Evolutionary conservation across 2,113 vertebrate genomes (phyloP).

Genomic region (Zapornia atra): DNA sequence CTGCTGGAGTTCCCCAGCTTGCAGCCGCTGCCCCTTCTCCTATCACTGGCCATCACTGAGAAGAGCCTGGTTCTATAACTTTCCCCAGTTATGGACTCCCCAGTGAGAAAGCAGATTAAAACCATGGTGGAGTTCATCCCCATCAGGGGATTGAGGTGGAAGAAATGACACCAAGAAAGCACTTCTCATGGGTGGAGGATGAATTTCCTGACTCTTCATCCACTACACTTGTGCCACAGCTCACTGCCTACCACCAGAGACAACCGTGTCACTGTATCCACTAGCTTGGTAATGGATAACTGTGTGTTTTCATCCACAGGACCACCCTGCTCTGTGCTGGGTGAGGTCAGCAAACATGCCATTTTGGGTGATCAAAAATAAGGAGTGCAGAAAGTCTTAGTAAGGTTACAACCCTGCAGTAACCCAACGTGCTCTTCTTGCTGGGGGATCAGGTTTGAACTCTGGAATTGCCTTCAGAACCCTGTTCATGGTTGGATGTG

Average conservation of each 20-base stretch:
- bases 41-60: too few relatives aligned
- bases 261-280: fast-evolving
- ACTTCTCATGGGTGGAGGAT: not conserved
- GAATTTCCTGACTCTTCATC: not conserved
- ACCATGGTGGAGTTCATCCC: not conserved
- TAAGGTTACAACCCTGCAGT: not conserved
- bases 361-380: not conserved
- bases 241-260: not conserved
- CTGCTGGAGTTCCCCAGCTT: not conserved
- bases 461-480: not conserved
- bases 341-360: not conserved
- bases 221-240: not conserved
- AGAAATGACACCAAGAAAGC: not conserved
- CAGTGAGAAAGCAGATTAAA: not conserved
- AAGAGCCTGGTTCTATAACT: too few relatives aligned
- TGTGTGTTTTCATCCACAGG: not conserved
- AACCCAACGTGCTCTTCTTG: not conserved
- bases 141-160: not conserved
- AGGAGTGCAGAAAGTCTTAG: not conserved
- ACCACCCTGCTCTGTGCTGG: not conserved
- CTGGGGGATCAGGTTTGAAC: not conserved
- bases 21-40: too few relatives aligned
- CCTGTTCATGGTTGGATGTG: not conserved
- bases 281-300: not conserved
- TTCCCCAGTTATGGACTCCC: not conserved